Percentiles rank a stretch among this genome's conserved stretches.
These are phyloP conservation scores for Pyxicephalus adspersus DNA, from an alignment of 2,113 vertebrate genomes.

Conservation along the genomic window DNA sequence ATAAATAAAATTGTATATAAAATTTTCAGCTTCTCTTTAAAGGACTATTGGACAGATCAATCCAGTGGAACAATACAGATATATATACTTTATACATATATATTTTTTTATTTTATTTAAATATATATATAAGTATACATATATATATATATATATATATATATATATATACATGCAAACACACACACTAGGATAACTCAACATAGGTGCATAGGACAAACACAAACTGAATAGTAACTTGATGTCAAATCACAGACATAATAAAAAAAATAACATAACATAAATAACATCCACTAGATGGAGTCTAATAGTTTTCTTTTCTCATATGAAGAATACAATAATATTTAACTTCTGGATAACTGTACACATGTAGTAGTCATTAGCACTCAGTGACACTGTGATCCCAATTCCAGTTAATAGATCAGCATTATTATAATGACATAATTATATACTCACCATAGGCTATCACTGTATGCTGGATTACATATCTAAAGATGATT, in stretches of 20 bases:
- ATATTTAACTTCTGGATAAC: conserved; percentile 14
- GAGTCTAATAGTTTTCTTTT: not conserved
- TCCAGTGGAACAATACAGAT: not conserved
- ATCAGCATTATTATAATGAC: too few species aligned
- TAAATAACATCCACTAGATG: conserved; percentile 8
- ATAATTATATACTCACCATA: too few species aligned
- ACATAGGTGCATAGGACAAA: too few species aligned
- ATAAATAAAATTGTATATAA: too few species aligned
- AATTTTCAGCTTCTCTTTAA: too few species aligned
- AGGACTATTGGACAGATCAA: too few species aligned
- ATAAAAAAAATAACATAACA: not conserved
- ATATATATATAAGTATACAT: not conserved
- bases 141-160: conserved; percentile 15
- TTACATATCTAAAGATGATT: too few species aligned
- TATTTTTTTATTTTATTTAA: not conserved
- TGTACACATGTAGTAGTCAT: conserved; percentile 9
- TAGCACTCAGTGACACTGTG: not conserved
- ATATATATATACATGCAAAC: not conserved
- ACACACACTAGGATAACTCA: not conserved
- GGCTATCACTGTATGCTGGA: too few species aligned
- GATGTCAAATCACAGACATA: not conserved
- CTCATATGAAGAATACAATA: not conserved
- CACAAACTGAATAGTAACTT: not conserved
- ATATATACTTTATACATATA: too few species aligned
- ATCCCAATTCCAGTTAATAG: too few species aligned